A percentile compares a stretch with the other conserved stretches of the same genome.
phyloP scores from a whole-genome alignment of 2,797 vertebrate genomes.

The Schizopygopsis malacanthus region DNA sequence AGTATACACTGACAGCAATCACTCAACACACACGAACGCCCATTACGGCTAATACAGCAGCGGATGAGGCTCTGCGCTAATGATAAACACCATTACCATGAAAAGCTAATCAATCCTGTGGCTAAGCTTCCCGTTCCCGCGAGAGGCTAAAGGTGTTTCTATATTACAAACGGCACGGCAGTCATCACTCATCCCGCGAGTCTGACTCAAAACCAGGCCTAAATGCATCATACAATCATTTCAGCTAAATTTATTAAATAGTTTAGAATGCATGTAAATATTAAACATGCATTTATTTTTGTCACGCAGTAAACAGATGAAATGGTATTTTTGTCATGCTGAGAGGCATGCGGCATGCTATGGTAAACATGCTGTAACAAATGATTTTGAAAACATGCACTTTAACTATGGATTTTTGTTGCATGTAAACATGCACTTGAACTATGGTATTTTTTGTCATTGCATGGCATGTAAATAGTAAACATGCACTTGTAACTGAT shows the following conservation, averaged over 20 bases:
- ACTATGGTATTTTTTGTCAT: too few species aligned
- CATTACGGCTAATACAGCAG: slow-evolving; percentile 82
- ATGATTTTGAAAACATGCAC: slow-evolving; percentile 31
- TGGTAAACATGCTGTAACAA: slow-evolving; percentile 22
- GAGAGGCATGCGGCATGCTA: slow-evolving; percentile 9
- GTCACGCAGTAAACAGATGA: slow-evolving; percentile 48
- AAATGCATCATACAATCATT: slow-evolving; percentile 75
- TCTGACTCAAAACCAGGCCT: slow-evolving; percentile 68
- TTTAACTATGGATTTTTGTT: too few species aligned
- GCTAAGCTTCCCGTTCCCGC: slow-evolving; percentile 68
- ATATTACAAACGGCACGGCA: slow-evolving; percentile 72
- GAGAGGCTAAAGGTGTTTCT: slow-evolving; percentile 77
- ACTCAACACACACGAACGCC: slow-evolving; percentile 80
- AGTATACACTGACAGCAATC: slow-evolving; percentile 77
- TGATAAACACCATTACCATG: slow-evolving; percentile 85
- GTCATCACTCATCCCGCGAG: slow-evolving; percentile 72
- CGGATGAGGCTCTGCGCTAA: slow-evolving; percentile 79
- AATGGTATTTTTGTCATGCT: too few species aligned
- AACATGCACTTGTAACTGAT: too few species aligned
- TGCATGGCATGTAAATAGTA: too few species aligned
- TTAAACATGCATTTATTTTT: slow-evolving; percentile 75
- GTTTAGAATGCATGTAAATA: slow-evolving; percentile 72
- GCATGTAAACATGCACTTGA: too few species aligned
- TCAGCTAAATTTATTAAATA: slow-evolving; percentile 73
- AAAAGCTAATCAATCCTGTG: slow-evolving; percentile 80